A percentile compares a stretch with the other conserved stretches of the same genome.
These are phyloP conservation scores for Mycogona germanica DNA, from an alignment of 2,888 invertebrate species.

Conservation along the genomic window DNA sequence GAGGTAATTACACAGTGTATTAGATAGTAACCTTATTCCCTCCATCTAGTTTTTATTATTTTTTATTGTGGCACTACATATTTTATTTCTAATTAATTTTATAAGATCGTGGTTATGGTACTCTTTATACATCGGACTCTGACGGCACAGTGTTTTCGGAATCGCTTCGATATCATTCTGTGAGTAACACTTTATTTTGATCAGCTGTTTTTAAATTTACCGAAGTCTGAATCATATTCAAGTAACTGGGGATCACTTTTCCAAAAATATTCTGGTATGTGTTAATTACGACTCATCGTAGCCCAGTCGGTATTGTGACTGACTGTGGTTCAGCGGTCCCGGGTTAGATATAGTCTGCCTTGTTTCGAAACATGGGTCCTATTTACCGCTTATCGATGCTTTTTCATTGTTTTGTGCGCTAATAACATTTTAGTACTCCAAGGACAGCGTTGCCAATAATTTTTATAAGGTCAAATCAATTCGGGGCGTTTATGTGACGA, in stretches of 20 bases:
- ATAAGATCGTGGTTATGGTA: slow-evolving; percentile 13
- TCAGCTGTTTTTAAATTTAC: not conserved
- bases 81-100: slow-evolving; percentile 1
- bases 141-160: slow-evolving; percentile 19
- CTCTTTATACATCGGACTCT: slow-evolving; percentile 17
- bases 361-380: too few relatives aligned
- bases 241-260: too few relatives aligned
- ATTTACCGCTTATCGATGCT: too few relatives aligned
- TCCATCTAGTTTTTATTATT: not conserved
- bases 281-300: too few relatives aligned
- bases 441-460: slow-evolving; percentile 10
- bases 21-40: not conserved
- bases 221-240: not conserved
- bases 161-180: slow-evolving; percentile 14
- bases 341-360: too few relatives aligned
- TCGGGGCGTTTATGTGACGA: slow-evolving; percentile 18
- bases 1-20: slow-evolving; percentile 4
- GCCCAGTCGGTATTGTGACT: too few relatives aligned
- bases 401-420: not conserved
- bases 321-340: too few relatives aligned
- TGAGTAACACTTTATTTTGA: not conserved
- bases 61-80: not conserved
- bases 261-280: too few relatives aligned
- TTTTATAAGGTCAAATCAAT: slow-evolving; percentile 19
- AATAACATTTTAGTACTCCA: slow-evolving; percentile 14